Base-by-base conservation (phyloP, 2,888 invertebrate species). In the Bimastos eiseni region DNA sequence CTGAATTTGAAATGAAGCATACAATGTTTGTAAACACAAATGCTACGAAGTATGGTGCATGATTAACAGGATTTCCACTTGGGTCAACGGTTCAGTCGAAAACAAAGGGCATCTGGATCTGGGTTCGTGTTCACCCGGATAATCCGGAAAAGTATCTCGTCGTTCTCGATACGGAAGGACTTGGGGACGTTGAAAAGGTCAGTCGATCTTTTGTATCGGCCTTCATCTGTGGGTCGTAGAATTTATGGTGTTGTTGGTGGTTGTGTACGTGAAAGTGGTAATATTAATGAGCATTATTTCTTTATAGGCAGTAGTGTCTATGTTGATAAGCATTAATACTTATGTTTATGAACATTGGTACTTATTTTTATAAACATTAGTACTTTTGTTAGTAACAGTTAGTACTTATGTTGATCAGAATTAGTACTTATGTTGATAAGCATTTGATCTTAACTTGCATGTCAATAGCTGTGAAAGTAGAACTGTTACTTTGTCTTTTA, bases 61-160 rank as follows among this genome's bases (percentile, higher is more conserved):
- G 34, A 24, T 1, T 36, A 1, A n/a, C n/a, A 70, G 90, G 90
- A 36, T 90, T 90, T 70, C 49, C 41, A 4, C 90, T 90, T 55
- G 90, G 90, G 21, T 44, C 41, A 30, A 36, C 90, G 21, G 89
- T 90, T 88, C 44, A 89, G 89, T n/a, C 90, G 34, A 88, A 89
- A 89, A 90, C 90, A 13, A 88, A 89, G 33, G 90, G 90, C n/a
- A 89, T 90, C 88, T 90, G 90, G 90, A 33, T 89, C 19, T 90
- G 90, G 90, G 88, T 49, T n/a, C 41, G 88, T n/a, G 41, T 37
- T 34, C 90, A 90, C 37, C 90, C 90, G 1, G 33, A 36, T 4
- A 6, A 90, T 6, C 84, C 90, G 15, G 83, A 90, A 15, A 36
- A 90, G 33, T 34, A 36, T 36, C 90, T 90, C 30, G 30, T 90